Evolutionary conservation across 2,797 vertebrate species (phyloP).

Genomic region (Chanos chanos): DNA sequence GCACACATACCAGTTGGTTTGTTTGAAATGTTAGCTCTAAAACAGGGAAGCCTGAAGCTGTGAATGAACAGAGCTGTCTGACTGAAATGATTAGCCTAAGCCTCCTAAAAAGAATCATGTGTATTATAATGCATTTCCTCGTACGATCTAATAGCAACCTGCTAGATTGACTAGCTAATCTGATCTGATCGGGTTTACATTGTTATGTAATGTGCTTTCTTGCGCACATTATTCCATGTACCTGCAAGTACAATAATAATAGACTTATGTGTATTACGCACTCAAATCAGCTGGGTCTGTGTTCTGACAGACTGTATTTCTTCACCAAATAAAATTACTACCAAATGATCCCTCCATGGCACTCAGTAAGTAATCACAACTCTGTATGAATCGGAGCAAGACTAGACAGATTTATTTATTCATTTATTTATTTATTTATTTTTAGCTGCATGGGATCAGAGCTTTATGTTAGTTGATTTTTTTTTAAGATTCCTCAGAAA

Average conservation of each 20-base stretch:
- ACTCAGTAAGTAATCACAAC: conserved; percentile 21
- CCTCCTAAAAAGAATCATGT: neutral
- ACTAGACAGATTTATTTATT: neutral
- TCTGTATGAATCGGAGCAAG: conserved; percentile 1
- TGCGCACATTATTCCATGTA: neutral
- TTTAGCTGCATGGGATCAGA: neutral
- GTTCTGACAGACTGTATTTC: neutral
- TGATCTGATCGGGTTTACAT: neutral
- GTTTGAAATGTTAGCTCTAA: too few species aligned
- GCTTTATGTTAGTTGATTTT: neutral
- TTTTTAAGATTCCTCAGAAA: too few species aligned
- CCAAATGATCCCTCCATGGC: neutral
- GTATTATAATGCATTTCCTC: conserved; percentile 3
- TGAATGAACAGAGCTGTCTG: neutral
- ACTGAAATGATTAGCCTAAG: conserved; percentile 1
- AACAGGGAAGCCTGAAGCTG: too few species aligned
- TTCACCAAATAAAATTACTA: neutral
- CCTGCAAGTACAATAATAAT: too few species aligned
- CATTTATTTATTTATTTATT: too few species aligned
- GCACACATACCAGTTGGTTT: too few species aligned
- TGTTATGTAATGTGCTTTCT: conserved; percentile 23
- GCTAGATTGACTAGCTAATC: conserved; percentile 25
- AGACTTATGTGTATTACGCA: too few species aligned
- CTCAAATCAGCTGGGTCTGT: conserved; percentile 47
- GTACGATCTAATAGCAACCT: neutral